Percentiles rank a stretch among this genome's conserved stretches.
phyloP scores from a whole-genome alignment of 1,140 invertebrate species.

The Drosophila pectinifera region DNA sequence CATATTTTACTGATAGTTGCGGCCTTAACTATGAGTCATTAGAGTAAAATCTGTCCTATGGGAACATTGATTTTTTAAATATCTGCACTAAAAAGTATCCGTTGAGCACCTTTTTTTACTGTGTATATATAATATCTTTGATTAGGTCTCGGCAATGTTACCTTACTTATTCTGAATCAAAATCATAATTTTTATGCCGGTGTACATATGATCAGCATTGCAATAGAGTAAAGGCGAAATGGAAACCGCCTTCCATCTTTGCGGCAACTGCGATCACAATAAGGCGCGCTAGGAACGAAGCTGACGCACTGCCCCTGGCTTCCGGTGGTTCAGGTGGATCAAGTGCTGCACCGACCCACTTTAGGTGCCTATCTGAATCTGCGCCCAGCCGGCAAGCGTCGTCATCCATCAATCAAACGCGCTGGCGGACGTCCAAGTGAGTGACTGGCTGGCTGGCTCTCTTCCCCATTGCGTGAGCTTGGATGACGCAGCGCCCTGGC shows the following conservation, averaged over 20 bases:
- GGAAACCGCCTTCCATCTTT: not conserved
- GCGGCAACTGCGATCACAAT: not conserved
- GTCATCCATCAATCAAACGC: constrained; percentile 74
- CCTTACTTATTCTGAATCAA: too few species aligned
- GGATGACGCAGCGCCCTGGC: constrained; percentile 68
- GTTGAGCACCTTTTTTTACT: too few species aligned
- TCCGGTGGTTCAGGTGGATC: constrained; percentile 8
- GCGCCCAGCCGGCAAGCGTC: constrained; percentile 47
- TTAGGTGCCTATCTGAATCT: constrained; percentile 64
- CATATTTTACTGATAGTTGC: too few species aligned
- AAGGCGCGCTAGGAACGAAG: not conserved
- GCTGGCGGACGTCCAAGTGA: constrained; percentile 74
- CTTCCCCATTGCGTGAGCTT: constrained; percentile 50
- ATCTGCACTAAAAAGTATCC: too few species aligned
- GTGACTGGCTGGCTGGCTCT: constrained; percentile 42
- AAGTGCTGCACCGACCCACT: constrained; percentile 60
- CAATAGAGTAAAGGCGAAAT: not conserved
- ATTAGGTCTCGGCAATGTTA: too few species aligned
- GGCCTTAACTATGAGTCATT: too few species aligned
- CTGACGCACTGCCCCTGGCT: constrained; percentile 4
- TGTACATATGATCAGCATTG: too few species aligned
- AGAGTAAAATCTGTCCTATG: too few species aligned
- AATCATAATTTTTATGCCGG: too few species aligned
- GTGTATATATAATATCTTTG: too few species aligned
- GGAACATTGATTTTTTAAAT: too few species aligned